phyloP scores from a whole-genome alignment of 2,888 invertebrate species.

The Mythimna lalbum region DNA sequence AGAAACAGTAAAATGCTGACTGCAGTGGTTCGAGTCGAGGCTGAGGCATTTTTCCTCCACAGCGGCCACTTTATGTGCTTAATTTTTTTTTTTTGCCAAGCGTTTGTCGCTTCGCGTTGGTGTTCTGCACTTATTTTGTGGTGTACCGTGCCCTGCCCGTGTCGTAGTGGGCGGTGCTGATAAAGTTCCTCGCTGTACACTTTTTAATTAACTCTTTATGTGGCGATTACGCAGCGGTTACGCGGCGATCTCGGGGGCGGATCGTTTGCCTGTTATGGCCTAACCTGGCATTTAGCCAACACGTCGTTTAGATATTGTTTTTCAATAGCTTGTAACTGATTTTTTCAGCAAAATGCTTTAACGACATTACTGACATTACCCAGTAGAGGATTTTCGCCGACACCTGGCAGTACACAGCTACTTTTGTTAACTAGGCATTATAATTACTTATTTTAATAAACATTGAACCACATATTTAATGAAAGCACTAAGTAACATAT shows the following conservation, averaged over 20 bases:
- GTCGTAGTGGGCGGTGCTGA: constrained; percentile 38
- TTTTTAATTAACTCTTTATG: constrained; percentile 58
- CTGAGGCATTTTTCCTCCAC: background rate
- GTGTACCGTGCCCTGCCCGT: constrained; percentile 4
- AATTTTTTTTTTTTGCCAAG: background rate
- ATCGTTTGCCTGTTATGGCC: constrained; percentile 32
- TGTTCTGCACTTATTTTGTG: constrained; percentile 33
- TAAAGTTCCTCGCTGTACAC: constrained; percentile 44
- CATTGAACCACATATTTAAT: background rate
- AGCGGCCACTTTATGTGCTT: background rate
- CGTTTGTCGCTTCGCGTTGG: constrained; percentile 1
- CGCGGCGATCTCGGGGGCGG: constrained; percentile 17
- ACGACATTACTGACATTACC: background rate
- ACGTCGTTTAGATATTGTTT: constrained; percentile 21
- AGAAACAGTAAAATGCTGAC: background rate
- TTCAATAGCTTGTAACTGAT: constrained; percentile 13
- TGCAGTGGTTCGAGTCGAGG: background rate
- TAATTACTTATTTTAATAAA: background rate
- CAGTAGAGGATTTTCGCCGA: background rate
- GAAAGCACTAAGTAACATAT: constrained; percentile 1
- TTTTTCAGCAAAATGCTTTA: background rate
- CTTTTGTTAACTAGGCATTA: background rate
- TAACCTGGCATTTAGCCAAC: constrained; percentile 13
- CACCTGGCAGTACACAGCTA: no score
- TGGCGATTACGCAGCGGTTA: constrained; percentile 27